Evolutionary conservation across 2,113 vertebrate genomes (phyloP).

Genomic region (Forbesichthys agassizii): DNA sequence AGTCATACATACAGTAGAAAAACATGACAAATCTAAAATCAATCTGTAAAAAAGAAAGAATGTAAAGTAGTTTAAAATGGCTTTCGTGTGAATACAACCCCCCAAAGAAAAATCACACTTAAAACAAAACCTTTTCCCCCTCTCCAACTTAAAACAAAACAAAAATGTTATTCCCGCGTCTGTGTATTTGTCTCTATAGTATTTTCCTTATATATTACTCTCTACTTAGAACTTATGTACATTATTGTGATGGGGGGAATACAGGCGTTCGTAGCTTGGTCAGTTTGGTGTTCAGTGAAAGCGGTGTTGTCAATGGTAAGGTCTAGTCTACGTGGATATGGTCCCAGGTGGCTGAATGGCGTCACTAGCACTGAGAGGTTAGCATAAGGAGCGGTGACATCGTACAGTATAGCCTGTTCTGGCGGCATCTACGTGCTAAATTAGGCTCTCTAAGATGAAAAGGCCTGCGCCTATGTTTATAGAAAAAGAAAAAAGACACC

Average conservation of each 20-base stretch:
- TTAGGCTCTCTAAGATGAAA: conserved; percentile 11
- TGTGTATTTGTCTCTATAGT: conserved; percentile 62
- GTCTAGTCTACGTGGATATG: conserved; percentile 30
- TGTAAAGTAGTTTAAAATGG: conserved; percentile 68
- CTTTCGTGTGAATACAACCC: conserved; percentile 62
- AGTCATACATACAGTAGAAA: conserved; percentile 42
- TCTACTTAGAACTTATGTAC: conserved; percentile 79
- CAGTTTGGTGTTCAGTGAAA: conserved; percentile 51
- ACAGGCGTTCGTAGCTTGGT: conserved; percentile 29
- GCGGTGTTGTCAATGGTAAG: conserved; percentile 8
- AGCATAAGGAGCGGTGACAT: conserved; percentile 21
- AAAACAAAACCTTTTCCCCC: conserved; percentile 25
- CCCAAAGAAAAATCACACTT: conserved; percentile 45
- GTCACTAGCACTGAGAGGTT: conserved; percentile 31
- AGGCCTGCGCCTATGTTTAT: conserved; percentile 11
- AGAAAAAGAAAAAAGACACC: background rate
- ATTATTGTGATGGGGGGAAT: conserved; percentile 59
- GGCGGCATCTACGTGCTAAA: conserved; percentile 7
- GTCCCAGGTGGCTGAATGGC: conserved; percentile 25
- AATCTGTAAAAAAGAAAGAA: conserved; percentile 39
- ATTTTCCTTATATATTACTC: conserved; percentile 80
- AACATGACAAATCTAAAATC: conserved; percentile 35
- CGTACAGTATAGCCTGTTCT: conserved; percentile 5
- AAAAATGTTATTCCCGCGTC: conserved; percentile 33
- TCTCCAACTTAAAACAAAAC: conserved; percentile 22